A percentile compares a stretch with the other conserved stretches of the same genome.
phyloP scores from a whole-genome alignment of 2,797 vertebrate species.

The Numenius phaeopus region DNA sequence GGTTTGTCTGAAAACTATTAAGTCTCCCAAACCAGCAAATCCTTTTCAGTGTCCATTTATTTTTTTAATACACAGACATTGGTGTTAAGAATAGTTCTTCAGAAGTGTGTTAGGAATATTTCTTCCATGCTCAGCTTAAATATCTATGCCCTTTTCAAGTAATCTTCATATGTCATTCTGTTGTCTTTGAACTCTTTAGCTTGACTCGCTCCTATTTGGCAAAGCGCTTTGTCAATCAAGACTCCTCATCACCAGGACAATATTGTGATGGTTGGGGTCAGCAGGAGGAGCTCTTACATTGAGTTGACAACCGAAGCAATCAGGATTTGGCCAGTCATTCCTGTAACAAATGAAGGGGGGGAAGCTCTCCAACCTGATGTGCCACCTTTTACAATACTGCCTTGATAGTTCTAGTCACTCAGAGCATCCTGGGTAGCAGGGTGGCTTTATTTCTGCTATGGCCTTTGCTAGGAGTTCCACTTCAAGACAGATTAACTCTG shows the following conservation, averaged over 20 bases:
- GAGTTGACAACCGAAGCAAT: not conserved
- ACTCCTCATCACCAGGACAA: not conserved
- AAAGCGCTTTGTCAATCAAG: not conserved
- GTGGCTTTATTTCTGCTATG: not conserved
- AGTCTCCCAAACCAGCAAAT: not conserved
- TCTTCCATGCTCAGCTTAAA: not conserved
- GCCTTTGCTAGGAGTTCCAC: not conserved
- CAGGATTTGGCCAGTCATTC: not conserved
- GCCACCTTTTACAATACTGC: not conserved
- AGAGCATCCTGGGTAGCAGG: not conserved
- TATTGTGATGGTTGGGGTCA: not conserved
- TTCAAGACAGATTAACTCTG: not conserved
- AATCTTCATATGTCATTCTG: not conserved
- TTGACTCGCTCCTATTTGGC: not conserved
- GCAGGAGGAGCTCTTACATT: slow-evolving; percentile 44
- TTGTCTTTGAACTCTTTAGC: not conserved
- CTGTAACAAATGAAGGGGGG: not conserved
- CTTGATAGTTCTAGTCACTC: not conserved
- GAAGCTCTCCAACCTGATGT: not conserved
- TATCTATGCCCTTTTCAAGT: not conserved
- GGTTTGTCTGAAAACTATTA: not conserved
- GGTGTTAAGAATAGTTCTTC: not conserved
- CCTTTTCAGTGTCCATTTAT: not conserved
- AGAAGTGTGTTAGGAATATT: not conserved
- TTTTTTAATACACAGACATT: not conserved